These are phyloP conservation scores for Esox masquinongy DNA, from an alignment of 2,797 vertebrate species.

Conservation along the genomic window DNA sequence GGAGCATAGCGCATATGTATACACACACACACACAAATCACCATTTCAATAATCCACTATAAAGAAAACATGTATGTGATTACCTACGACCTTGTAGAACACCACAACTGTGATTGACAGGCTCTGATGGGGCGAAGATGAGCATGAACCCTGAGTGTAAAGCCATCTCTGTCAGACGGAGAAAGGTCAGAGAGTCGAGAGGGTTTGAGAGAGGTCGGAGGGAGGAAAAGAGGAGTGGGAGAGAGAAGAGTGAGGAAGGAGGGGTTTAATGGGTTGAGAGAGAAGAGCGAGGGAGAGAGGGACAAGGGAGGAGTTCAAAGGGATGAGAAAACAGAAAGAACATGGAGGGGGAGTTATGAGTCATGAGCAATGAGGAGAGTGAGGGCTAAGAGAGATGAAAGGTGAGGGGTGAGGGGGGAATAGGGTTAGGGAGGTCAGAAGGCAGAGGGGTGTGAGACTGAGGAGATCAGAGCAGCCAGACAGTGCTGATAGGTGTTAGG, in stretches of 20 bases:
- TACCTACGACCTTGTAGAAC: neutral
- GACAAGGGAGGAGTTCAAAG: too few relatives aligned
- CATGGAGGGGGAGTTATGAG: too few relatives aligned
- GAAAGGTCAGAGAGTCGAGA: too few relatives aligned
- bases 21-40: neutral
- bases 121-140: neutral
- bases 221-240: neutral
- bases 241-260: too few relatives aligned
- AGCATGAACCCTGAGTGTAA: neutral
- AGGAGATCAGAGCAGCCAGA: neutral
- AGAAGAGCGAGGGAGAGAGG: too few relatives aligned
- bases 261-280: too few relatives aligned
- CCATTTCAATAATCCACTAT: too few relatives aligned
- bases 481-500: neutral
- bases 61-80: neutral
- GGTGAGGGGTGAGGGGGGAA: neutral
- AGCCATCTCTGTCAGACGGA: neutral
- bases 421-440: neutral
- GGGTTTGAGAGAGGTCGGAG: neutral
- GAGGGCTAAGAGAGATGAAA: neutral
- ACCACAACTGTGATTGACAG: neutral
- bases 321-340: too few relatives aligned
- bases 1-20: too few relatives aligned
- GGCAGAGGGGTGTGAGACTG: neutral
- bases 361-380: neutral